phyloP scores from a whole-genome alignment of 1,140 invertebrate species.

The Zaprionus ornatus region DNA sequence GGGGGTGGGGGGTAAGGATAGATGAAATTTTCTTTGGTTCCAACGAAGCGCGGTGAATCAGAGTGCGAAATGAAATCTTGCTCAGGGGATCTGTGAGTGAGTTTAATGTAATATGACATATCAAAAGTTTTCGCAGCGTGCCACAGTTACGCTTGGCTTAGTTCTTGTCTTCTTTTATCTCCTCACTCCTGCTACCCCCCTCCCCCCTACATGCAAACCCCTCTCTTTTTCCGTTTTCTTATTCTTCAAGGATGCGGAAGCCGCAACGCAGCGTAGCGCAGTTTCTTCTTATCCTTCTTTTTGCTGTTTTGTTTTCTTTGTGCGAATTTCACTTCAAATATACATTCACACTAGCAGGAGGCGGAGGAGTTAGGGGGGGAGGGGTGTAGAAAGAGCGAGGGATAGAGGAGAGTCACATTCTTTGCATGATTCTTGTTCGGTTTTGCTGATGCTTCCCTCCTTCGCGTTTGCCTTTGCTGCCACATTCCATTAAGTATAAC shows the following conservation, averaged over 20 bases:
- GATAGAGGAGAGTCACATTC: constrained; percentile 38
- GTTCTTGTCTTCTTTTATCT: neutral
- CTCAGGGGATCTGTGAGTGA: neutral
- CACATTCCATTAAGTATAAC: constrained; percentile 68
- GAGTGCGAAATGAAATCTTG: neutral
- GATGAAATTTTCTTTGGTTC: no score
- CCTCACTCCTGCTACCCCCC: neutral
- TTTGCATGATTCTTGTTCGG: constrained; percentile 49
- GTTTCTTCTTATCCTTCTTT: constrained; percentile 16
- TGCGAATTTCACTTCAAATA: constrained; percentile 35
- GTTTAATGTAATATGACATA: constrained; percentile 14
- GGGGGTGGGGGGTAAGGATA: neutral
- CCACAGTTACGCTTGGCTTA: constrained; percentile 5
- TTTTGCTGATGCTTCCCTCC: constrained; percentile 21
- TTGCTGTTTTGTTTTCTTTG: constrained; percentile 40
- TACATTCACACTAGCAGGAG: neutral
- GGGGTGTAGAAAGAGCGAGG: neutral
- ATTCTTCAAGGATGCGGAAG: constrained; percentile 34
- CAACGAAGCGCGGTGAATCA: no score
- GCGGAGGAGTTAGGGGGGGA: neutral
- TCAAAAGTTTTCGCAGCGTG: neutral
- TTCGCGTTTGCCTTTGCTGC: constrained; percentile 15
- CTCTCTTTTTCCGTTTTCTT: neutral
- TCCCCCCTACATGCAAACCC: no score
- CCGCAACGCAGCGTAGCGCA: constrained; percentile 8